Evolutionary conservation across 2,888 invertebrate genomes (phyloP).

Genomic region (Idaea dimidiata): DNA sequence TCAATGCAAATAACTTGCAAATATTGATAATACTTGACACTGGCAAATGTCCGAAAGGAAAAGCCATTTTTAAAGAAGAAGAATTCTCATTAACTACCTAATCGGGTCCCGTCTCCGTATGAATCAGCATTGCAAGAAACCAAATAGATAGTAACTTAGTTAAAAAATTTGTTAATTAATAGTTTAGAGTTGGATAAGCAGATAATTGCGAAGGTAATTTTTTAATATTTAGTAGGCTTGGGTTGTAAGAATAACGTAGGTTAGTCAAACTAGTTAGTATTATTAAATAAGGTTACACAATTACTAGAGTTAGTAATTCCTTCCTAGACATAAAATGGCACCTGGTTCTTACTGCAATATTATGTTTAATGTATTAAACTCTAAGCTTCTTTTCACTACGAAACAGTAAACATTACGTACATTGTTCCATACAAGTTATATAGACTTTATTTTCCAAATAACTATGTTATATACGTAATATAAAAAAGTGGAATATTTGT

Average conservation of each 20-base stretch:
- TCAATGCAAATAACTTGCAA: no score
- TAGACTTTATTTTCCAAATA: no score
- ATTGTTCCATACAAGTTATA: no score
- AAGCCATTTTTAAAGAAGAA: no score
- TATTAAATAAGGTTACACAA: not conserved
- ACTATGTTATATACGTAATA: no score
- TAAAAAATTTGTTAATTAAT: slow-evolving; percentile 50
- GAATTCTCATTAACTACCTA: no score
- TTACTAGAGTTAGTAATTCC: slow-evolving; percentile 3
- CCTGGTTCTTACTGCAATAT: not conserved
- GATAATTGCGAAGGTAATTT: slow-evolving; percentile 40
- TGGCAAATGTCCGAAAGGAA: no score
- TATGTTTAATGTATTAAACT: not conserved
- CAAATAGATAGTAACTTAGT: slow-evolving; percentile 40
- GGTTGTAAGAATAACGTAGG: not conserved
- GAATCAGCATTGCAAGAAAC: not conserved
- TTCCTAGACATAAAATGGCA: not conserved
- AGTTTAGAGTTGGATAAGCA: slow-evolving; percentile 47
- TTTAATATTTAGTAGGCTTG: slow-evolving; percentile 14
- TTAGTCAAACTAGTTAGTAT: not conserved
- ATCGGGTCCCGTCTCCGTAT: no score
- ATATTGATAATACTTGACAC: no score
- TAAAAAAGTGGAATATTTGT: no score
- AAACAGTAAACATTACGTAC: no score
- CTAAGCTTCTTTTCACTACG: not conserved